Percentiles rank a stretch among this genome's conserved stretches.
These are phyloP conservation scores for Heliconius congener DNA, from an alignment of 1,140 invertebrate species.

Conservation along the genomic window DNA sequence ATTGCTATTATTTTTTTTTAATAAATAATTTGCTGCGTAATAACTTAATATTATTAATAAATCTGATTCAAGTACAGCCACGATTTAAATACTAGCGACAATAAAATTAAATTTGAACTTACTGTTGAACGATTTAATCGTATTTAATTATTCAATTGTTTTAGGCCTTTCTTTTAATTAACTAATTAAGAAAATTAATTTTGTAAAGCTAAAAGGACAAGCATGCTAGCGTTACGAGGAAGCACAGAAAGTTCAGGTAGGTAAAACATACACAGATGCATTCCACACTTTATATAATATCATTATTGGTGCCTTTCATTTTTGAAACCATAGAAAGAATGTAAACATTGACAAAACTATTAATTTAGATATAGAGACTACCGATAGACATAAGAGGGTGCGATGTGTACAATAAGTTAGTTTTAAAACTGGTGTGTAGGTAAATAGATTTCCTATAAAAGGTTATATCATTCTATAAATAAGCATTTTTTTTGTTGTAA, in stretches of 20 bases:
- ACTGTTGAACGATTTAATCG: not conserved
- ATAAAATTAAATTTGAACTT: not conserved
- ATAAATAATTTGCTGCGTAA: not conserved
- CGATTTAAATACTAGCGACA: not conserved
- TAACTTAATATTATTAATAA: not conserved
- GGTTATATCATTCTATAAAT: slow-evolving; percentile 55
- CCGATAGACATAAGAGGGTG: slow-evolving; percentile 14
- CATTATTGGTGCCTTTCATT: slow-evolving; percentile 30
- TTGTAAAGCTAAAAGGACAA: not conserved
- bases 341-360: not conserved
- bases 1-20: slow-evolving; percentile 9
- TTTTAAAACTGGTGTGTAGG: slow-evolving; percentile 37
- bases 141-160: not conserved
- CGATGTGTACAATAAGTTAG: slow-evolving; percentile 27
- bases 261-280: not conserved
- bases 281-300: slow-evolving; percentile 1
- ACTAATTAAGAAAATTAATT: not conserved
- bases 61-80: not conserved
- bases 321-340: not conserved
- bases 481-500: slow-evolving; percentile 49
- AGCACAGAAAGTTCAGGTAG: slow-evolving; percentile 23
- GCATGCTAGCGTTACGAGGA: slow-evolving; percentile 22
- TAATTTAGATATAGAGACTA: slow-evolving; percentile 28
- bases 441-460: slow-evolving; percentile 53
- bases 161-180: not conserved